Conservation (phyloP, 2,888 invertebrate species). For the Stenotaenia linearis region DNA sequence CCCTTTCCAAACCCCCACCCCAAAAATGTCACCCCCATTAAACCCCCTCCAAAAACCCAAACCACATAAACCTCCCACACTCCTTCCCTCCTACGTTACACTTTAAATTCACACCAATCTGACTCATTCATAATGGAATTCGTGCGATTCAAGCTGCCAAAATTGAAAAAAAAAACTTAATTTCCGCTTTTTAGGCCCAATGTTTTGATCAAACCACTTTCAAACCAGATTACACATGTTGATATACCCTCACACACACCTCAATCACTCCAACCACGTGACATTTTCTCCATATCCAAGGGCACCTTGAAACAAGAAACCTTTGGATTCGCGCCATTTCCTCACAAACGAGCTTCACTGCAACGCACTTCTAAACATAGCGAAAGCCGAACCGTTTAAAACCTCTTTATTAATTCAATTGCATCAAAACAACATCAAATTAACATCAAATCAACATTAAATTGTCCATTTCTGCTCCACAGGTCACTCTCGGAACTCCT, state of each 20-base stretch:
- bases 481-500: constrained; percentile 83
- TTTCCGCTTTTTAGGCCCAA: too few relatives aligned
- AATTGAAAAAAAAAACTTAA: too few relatives aligned
- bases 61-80: too few relatives aligned
- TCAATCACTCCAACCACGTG: not conserved
- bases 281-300: not conserved
- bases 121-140: too few relatives aligned
- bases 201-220: too few relatives aligned
- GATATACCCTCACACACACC: not conserved
- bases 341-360: not conserved
- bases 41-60: too few relatives aligned
- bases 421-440: not conserved
- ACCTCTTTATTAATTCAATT: not conserved
- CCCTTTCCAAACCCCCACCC: too few relatives aligned
- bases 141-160: too few relatives aligned
- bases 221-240: not conserved
- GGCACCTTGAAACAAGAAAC: not conserved
- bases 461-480: constrained; percentile 43
- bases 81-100: too few relatives aligned
- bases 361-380: not conserved
- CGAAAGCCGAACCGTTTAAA: not conserved
- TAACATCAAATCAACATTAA: not conserved
- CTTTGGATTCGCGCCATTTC: not conserved
- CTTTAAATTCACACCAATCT: too few relatives aligned
- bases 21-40: too few relatives aligned